Conservation (phyloP, 2,797 vertebrate genomes). For the Erithacus rubecula region DNA sequence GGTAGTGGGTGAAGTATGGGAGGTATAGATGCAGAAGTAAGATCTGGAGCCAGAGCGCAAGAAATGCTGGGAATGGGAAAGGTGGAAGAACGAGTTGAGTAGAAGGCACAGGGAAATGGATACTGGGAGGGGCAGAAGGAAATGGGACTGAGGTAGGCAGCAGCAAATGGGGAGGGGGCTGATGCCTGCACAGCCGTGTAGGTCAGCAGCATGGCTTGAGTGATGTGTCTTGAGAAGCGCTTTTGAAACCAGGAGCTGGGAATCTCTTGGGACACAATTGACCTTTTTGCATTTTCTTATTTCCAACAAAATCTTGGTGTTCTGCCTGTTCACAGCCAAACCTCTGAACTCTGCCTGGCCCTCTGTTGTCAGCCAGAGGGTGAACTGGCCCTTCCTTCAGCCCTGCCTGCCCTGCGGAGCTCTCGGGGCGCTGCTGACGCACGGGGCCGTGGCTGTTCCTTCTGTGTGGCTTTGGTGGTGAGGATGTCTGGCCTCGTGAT, state of each 20-base stretch:
- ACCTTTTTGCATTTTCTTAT: not conserved
- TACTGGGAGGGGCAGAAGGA: not conserved
- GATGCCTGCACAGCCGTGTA: fast-evolving
- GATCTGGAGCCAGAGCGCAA: not conserved
- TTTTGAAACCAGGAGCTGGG: not conserved
- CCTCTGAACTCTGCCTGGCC: not conserved
- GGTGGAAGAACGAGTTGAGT: not conserved
- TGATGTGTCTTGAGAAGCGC: not conserved
- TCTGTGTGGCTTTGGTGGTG: not conserved
- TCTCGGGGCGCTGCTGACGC: fast-evolving
- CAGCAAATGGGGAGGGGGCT: not conserved
- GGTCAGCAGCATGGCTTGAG: not conserved
- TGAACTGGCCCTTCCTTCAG: not conserved
- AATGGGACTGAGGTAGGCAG: not conserved
- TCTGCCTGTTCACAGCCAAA: not conserved
- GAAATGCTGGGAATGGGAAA: not conserved
- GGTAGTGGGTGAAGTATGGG: not conserved
- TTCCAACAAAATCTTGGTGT: not conserved
- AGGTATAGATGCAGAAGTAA: not conserved
- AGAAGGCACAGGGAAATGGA: not conserved
- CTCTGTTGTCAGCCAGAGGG: not conserved
- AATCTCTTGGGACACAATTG: not conserved
- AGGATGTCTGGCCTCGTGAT: not conserved
- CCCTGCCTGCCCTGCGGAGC: fast-evolving
- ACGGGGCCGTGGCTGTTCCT: not conserved